Evolutionary conservation across 1,140 invertebrate species (phyloP).

Genomic region (Harpegnathos saltator): DNA sequence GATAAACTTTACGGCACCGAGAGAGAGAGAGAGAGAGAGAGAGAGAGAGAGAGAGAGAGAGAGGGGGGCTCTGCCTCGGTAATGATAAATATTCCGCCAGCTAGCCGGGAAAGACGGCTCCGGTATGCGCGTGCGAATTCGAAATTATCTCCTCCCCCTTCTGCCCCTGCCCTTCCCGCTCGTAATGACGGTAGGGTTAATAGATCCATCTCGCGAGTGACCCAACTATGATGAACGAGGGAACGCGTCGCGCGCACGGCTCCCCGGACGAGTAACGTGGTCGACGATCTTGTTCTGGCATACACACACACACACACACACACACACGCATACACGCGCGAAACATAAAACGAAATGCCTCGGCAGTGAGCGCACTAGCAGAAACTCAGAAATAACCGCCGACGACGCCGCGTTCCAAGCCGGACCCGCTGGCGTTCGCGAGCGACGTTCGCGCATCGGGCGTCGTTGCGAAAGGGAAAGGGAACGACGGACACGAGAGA

Average conservation of each 20-base stretch:
- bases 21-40: background rate
- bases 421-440: conserved; percentile 29
- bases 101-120: conserved; percentile 9
- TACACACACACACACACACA: conserved; percentile 21
- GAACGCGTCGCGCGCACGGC: conserved; percentile 42
- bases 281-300: conserved; percentile 58
- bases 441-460: conserved; percentile 28
- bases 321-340: conserved; percentile 23
- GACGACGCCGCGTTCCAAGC: conserved; percentile 49
- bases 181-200: conserved; percentile 56
- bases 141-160: conserved; percentile 44
- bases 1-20: conserved; percentile 41
- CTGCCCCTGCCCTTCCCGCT: background rate
- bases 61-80: background rate
- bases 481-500: conserved; percentile 45
- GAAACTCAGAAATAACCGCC: conserved; percentile 71
- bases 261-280: conserved; percentile 35
- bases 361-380: conserved; percentile 58
- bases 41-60: background rate
- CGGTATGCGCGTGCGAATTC: conserved; percentile 39
- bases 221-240: conserved; percentile 67
- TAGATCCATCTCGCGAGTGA: conserved; percentile 65
- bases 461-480: conserved; percentile 55
- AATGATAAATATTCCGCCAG: conserved; percentile 38
- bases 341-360: conserved; percentile 62